phyloP scores from a whole-genome alignment of 2,888 invertebrate genomes.

The Cheilosia variabilis region DNA sequence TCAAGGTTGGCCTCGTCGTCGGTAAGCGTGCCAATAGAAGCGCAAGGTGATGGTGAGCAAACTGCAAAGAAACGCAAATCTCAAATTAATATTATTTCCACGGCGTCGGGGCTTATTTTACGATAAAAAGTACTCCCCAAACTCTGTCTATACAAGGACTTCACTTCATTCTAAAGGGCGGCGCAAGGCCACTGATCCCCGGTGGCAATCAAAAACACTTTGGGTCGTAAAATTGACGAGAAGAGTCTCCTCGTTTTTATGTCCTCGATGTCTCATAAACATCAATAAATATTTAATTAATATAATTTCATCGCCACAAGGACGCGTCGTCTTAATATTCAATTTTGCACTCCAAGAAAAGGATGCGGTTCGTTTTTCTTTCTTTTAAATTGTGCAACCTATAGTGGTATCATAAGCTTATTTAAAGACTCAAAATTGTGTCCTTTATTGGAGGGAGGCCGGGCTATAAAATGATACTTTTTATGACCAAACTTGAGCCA shows the following conservation, averaged over 20 bases:
- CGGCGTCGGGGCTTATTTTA: not conserved
- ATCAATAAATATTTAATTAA: constrained; percentile 68
- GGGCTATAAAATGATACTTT: constrained; percentile 57
- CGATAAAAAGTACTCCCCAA: constrained; percentile 40
- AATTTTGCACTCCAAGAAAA: constrained; percentile 51
- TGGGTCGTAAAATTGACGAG: constrained; percentile 41
- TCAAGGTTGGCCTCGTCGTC: constrained; percentile 84
- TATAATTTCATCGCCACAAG: constrained; percentile 51
- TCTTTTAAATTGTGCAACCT: constrained; percentile 58
- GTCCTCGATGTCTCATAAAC: constrained; percentile 29
- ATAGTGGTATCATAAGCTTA: constrained; percentile 55
- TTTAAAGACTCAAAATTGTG: constrained; percentile 47
- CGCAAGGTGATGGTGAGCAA: constrained; percentile 92
- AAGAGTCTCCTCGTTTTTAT: not conserved
- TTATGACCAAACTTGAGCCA: constrained; percentile 67
- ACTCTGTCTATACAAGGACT: constrained; percentile 17
- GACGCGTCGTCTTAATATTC: constrained; percentile 39
- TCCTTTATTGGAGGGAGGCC: constrained; percentile 27
- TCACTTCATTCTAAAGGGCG: constrained; percentile 43
- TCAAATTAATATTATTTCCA: constrained; percentile 18
- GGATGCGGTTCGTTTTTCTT: not conserved
- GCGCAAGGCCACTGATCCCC: constrained; percentile 34
- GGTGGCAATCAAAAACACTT: constrained; percentile 74
- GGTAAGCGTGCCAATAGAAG: constrained; percentile 88
- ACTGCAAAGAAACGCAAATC: constrained; percentile 83